Evolutionary conservation across 1,140 invertebrate genomes (phyloP), one percentile per base, ranked within the genome.

Genomic region (Drosophila bocqueti): DNA sequence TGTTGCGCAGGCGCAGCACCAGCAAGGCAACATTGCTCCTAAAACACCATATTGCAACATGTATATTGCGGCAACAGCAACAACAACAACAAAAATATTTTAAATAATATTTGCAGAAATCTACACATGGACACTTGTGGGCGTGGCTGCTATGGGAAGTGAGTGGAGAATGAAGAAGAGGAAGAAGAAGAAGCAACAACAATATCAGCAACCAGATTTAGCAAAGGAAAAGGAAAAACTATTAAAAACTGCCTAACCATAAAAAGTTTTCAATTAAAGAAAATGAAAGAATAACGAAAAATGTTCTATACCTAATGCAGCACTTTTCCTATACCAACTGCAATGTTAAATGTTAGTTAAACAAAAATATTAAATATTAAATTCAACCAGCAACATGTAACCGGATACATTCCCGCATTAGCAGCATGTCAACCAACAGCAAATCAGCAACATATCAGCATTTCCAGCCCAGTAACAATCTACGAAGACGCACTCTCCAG

Each of bases 1-100:
- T 81, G 84, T 89, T 89, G 84, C 84, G 84, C 84, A 89, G 84
- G 84, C 85, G 85, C 84, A 87, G 84, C 84, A 87, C 61, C 60
- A 50, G 63, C 13, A 38, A 38, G 69, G 47, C 78, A 85, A 57
- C 76, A 83, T 40, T 65, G 43, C 24, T 3, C 16, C 50, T 57
- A 38, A 38, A 55, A 13, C 67, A 59, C 9, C 21, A 11, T 31
- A 38, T 66, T 76, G 42, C 64, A 79, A 47, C 61, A 49, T 49
- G 47, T 49, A 79, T 52, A 76, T 40, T 36, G 64, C 59, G 76
- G 54, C 55, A 26, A 47, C 46, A 81, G 49, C 64, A 76, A 73
- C 63, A 76, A 67, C 57, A 76, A 73, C 64, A 76, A 73, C 57
- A 73, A 77, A 24, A 69, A 68, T 47, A 76, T 64, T 80, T 74